Percentiles rank a stretch among this genome's conserved stretches.
Conservation (phyloP, 37 sponge, comb jelly and placozoan genomes). For the Corticium candelabrum region DNA sequence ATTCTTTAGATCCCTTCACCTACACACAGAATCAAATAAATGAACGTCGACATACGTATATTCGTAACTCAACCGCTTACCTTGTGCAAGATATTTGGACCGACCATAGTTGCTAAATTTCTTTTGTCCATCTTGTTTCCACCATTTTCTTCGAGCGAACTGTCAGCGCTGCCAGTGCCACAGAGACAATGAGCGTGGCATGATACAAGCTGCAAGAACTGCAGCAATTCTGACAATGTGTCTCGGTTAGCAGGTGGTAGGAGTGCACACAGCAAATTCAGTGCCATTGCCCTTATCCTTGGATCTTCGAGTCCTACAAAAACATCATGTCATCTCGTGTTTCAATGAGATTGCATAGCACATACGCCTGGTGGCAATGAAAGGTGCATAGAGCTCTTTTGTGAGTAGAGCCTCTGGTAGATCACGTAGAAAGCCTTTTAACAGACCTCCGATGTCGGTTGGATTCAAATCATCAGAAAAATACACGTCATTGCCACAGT, state of each 20-base stretch:
- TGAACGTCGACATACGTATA: background rate
- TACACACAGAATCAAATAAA: background rate
- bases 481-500: background rate
- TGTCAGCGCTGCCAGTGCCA: background rate
- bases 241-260: constrained; percentile 78
- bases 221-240: constrained; percentile 54
- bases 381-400: constrained; percentile 52
- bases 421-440: constrained; percentile 72
- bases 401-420: constrained; percentile 83
- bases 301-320: constrained; percentile 31
- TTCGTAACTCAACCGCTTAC: background rate
- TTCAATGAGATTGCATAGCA: background rate
- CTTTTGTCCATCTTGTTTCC: constrained; percentile 74
- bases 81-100: constrained; percentile 81
- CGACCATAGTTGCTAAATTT: constrained; percentile 64
- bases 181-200: constrained; percentile 33
- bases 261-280: constrained; percentile 51
- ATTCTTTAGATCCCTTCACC: background rate
- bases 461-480: constrained; percentile 48
- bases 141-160: background rate
- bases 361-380: constrained; percentile 70
- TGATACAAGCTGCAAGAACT: constrained; percentile 65
- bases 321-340: background rate
- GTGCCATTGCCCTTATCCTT: constrained; percentile 34
- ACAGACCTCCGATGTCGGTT: constrained; percentile 69